Evolutionary conservation across 2,888 invertebrate species (phyloP), one percentile per base, ranked within the genome.

Genomic region (Cosmopolites sordidus): DNA sequence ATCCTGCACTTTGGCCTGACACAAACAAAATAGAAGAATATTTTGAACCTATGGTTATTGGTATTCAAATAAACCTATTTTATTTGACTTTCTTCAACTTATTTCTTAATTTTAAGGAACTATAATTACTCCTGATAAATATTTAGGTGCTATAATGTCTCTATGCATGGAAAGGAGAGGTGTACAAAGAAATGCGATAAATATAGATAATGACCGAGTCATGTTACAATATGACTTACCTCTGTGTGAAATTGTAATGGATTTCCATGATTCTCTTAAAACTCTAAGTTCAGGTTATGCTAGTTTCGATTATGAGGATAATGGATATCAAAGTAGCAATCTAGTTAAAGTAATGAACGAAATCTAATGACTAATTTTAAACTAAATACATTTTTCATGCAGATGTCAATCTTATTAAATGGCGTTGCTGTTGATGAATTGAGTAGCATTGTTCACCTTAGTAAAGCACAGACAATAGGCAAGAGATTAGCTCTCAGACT

Each of bases 181-280:
- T 0, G 63, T 80, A 1, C 84, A 89, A 58, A 79, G 82, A 50
- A 84, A 84, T 0, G 80, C 86, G 0, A 81, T 73, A 49, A 86
- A 89, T 58, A 87, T 97, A 17, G 97, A 96, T 69, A 84, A 90
- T 58, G 79, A 82, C 27, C 82, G 92, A 69, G 77, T 93, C 0
- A 79, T 97, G 76, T 71, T 96, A 69, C 87, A 88, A 64, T 93
- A 87, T 67, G 75, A 86, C 30, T 74, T 99, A 45, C 98, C 98
- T 0, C 76, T 99, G 4, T 91, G 88, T 63, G 98, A 99, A 79
- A 88, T 98, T 17, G 86, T 98, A 11, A 75, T 95, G 6, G 96
- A 98, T 73, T 98, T 99, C 72, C 95, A 95, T 69, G 97, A 98
- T 69, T 79, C 81, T 2, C 76, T 97, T 1, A 98, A 98, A 74